Base-by-base conservation (phyloP, 2,888 invertebrate genomes). In the Andrena hattorfiana region DNA sequence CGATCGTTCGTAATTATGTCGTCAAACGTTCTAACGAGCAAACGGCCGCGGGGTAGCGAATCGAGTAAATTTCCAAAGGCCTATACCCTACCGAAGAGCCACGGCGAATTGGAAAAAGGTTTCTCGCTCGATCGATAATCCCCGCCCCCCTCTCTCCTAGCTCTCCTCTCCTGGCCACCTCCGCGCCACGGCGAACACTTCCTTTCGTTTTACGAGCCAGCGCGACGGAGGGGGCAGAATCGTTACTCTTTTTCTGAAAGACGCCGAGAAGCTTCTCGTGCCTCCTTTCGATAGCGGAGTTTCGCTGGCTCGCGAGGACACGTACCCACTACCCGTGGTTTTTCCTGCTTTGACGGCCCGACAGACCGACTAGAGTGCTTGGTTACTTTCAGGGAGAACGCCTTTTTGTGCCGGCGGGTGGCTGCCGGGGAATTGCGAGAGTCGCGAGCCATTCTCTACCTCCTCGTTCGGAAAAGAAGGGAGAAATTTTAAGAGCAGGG, bases 71-170 rank as follows among this genome's bases (percentile, higher is more conserved):
- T 81, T 74, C 74, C 78, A 26, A 13, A 81, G 68, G 84, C 76
- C 67, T 77, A 75, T 16, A 13, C 32, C 2, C 42, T 16, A 13
- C 42, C 42, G 13, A 42, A 63, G n/a, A 85, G 63, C 66, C 78
- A 66, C 71, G 68, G 63, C 73, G 66, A 85, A 85, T 87, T 77
- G 83, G 78, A 81, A 87, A 84, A 81, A 67, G 77, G 71, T 71
- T 87, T 83, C 51, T 71, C 30, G 59, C 28, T 70, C 63, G 77
- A 87, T 85, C 87, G 85, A 82, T 85, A 80, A 67, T 77, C 71
- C 71, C 49, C 23, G 74, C 54, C 23, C 13, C 2, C 32, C 2
- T 2, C n/a, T 70, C 26, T 10, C 30, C 28, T 28, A 28, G 28
- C 28, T 28, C 63, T n/a, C 48, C 23, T 20, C 0, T n/a, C 5